phyloP scores from a whole-genome alignment of 2,797 vertebrate species.

The Danio jaintianensis region DNA sequence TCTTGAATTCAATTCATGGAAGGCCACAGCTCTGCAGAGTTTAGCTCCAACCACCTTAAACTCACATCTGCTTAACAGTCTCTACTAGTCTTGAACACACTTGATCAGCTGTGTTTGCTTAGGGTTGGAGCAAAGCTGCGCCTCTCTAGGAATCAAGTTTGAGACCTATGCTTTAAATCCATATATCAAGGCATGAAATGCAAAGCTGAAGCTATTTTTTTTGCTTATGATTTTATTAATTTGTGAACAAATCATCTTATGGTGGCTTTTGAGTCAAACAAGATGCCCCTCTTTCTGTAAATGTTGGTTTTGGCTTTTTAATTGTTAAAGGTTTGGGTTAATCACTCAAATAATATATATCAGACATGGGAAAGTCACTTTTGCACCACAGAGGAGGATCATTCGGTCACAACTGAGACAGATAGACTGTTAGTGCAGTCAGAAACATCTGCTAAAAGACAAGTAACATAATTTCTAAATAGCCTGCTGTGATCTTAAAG shows the following conservation, averaged over 20 bases:
- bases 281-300: not conserved
- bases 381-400: not conserved
- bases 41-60: too few species aligned
- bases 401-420: not conserved
- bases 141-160: too few species aligned
- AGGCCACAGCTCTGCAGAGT: too few species aligned
- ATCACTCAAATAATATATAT: not conserved
- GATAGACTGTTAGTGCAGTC: not conserved
- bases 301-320: not conserved
- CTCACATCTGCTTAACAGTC: too few species aligned
- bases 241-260: not conserved
- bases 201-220: not conserved
- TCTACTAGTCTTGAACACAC: too few species aligned
- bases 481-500: not conserved
- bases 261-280: not conserved
- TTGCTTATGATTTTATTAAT: not conserved
- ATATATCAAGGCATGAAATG: not conserved
- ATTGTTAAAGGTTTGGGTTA: not conserved
- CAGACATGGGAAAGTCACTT: not conserved
- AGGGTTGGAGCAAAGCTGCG: too few species aligned
- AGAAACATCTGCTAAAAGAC: not conserved
- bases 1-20: too few species aligned
- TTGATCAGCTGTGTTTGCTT: too few species aligned
- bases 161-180: not conserved
- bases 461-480: not conserved